phyloP scores from a whole-genome alignment of 1,140 invertebrate species.

The Aphelenchoides besseyi region DNA sequence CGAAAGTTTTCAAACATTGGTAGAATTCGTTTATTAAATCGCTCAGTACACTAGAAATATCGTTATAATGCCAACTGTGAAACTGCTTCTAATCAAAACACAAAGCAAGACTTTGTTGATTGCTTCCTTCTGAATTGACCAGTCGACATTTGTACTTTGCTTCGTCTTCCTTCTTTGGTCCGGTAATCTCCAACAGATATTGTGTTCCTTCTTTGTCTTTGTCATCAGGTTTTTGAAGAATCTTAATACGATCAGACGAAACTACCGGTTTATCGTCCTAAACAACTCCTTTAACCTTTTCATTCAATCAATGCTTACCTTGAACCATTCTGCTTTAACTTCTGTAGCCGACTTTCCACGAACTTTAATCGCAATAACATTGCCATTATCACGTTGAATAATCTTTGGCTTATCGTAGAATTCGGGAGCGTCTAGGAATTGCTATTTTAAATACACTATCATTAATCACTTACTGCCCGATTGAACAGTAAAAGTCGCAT shows the following conservation, averaged over 20 bases:
- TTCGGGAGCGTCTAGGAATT: conserved; percentile 60
- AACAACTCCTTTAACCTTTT: too few relatives aligned
- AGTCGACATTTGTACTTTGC: conserved; percentile 59
- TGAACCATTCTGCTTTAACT: conserved; percentile 61
- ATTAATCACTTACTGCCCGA: conserved; percentile 62
- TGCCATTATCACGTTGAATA: conserved; percentile 59
- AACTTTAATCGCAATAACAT: conserved; percentile 58
- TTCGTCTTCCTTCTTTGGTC: conserved; percentile 60
- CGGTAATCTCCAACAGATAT: conserved; percentile 58
- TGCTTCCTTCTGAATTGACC: conserved; percentile 57
- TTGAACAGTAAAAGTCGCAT: conserved; percentile 58
- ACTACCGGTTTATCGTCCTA: conserved; percentile 61
- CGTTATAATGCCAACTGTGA: too few relatives aligned
- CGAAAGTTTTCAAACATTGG: too few relatives aligned
- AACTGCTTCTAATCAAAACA: conserved; percentile 53
- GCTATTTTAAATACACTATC: not conserved
- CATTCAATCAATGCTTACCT: conserved; percentile 36
- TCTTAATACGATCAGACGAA: conserved; percentile 52
- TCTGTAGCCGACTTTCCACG: conserved; percentile 61
- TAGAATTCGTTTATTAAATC: too few relatives aligned
- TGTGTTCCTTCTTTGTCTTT: conserved; percentile 59
- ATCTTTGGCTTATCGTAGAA: conserved; percentile 63
- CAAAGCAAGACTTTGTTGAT: conserved; percentile 58
- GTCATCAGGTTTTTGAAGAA: conserved; percentile 55
- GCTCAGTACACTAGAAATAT: too few relatives aligned